Base-by-base conservation (phyloP, 2,113 vertebrate genomes). In the Camelus bactrianus region DNA sequence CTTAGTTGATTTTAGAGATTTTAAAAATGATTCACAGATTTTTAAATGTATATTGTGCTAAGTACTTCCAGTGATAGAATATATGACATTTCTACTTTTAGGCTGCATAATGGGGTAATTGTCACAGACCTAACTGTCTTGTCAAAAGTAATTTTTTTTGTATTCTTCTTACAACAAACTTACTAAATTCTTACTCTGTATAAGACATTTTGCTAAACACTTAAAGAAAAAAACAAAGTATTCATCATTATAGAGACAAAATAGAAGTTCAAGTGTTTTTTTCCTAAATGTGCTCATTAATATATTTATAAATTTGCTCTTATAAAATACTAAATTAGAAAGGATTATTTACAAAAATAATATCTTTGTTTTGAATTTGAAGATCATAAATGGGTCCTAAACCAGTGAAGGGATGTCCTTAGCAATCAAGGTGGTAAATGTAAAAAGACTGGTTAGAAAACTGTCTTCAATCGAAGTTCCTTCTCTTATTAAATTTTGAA, bases 371-470 rank as follows among this genome's bases (percentile, higher is more conserved):
- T 80, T 81, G 30, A 80, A 60, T 72, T 26, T 89, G 32, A 96
- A 72, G 12, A 48, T 54, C 46, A 82, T 70, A 22, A 24, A 52
- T 62, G 16, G 19, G 6, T 52, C 3, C 7, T 52, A 38, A 72
- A 46, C 0, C 77, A 80, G 19, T 69, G 65, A 52, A 89, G 12
- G 64, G 26, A 81, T 72, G 32, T 16, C 6, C 9, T 75, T 38
- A 64, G 90, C 62, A 56, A 17, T 42, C 50, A 35, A n/a, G 20
- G 10, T 62, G 50, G 50, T 73, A 79, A 84, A 38, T 15, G 35
- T 85, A 97, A 97, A 38, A 42, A 65, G 60, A 60, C 46, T 67
- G 96, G 52, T 90, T 90, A 85, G 38, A 38, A 92, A 32, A 52
- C 32, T 93, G 19, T 32, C 87, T 85, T 77, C 19, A 50, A 50